These are phyloP conservation scores for Xerus inauris DNA, from an alignment of 2,113 vertebrate genomes.

Conservation along the genomic window DNA sequence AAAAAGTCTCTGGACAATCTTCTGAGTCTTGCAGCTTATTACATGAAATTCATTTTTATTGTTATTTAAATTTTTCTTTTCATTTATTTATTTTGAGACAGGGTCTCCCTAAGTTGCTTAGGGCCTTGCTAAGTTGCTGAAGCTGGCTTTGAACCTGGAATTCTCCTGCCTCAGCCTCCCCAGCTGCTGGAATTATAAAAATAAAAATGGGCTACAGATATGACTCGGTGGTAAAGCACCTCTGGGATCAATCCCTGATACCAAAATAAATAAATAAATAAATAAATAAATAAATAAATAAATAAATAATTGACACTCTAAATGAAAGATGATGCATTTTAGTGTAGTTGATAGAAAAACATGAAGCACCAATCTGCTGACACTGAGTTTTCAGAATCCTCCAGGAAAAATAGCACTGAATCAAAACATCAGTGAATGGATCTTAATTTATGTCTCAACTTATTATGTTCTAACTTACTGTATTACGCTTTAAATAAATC, in stretches of 20 bases:
- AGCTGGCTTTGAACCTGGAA: too few species aligned
- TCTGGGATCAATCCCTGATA: too few species aligned
- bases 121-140: too few species aligned
- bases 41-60: not conserved
- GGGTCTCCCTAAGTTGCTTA: too few species aligned
- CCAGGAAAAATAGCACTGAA: not conserved
- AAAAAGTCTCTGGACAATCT: not conserved
- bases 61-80: not conserved
- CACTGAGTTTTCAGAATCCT: not conserved
- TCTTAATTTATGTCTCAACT: not conserved
- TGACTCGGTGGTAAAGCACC: too few species aligned
- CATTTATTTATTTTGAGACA: too few species aligned
- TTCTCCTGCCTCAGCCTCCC: too few species aligned
- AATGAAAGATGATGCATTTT: not conserved
- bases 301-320: not conserved
- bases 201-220: too few species aligned
- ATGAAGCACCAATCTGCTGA: not conserved
- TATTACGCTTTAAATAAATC: not conserved
- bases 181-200: too few species aligned
- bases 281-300: too few species aligned
- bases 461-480: not conserved
- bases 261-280: not conserved
- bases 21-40: not conserved
- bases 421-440: not conserved
- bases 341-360: not conserved